Percentiles rank a stretch among this genome's conserved stretches.
Evolutionary conservation across 2,888 invertebrate genomes (phyloP).

Genomic region (Spodoptera picta): DNA sequence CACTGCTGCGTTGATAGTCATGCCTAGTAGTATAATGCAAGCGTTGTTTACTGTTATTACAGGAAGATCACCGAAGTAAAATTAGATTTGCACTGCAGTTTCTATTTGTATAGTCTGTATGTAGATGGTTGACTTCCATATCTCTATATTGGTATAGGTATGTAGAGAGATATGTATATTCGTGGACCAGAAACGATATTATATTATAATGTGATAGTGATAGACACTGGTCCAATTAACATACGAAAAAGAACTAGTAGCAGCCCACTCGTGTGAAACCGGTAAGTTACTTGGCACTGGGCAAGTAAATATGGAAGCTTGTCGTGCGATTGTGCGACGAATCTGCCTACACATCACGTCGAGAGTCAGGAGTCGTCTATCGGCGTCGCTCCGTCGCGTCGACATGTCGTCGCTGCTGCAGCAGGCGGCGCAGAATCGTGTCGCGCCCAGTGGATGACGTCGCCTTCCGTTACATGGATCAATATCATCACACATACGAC

Average conservation of each 20-base stretch:
- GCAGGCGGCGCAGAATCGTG: constrained; percentile 9
- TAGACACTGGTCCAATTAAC: constrained; percentile 74
- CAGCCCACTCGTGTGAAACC: constrained; percentile 85
- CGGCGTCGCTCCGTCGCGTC: constrained; percentile 25
- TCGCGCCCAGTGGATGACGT: constrained; percentile 41
- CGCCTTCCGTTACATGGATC: constrained; percentile 56
- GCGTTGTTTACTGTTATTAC: constrained; percentile 43
- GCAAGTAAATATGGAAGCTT: constrained; percentile 87
- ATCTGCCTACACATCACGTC: constrained; percentile 80
- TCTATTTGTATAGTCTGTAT: constrained; percentile 4
- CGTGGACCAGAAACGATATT: constrained; percentile 27
- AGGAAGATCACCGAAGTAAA: constrained; percentile 45
- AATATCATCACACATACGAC: constrained; percentile 50
- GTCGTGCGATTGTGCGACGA: constrained; percentile 79
- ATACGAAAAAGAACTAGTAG: constrained; percentile 78
- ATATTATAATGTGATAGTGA: constrained; percentile 68
- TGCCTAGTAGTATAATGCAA: constrained; percentile 22
- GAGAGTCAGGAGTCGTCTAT: constrained; percentile 13
- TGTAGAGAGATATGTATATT: constrained; percentile 43
- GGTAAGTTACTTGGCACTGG: constrained; percentile 81
- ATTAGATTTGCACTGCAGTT: constrained; percentile 34
- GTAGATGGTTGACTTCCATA: constrained; percentile 6
- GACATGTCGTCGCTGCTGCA: constrained; percentile 5
- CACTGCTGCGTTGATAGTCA: constrained; percentile 28
- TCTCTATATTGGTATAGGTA: constrained; percentile 24